Conservation (phyloP, 2,113 vertebrate species). For the Xerus inauris region DNA sequence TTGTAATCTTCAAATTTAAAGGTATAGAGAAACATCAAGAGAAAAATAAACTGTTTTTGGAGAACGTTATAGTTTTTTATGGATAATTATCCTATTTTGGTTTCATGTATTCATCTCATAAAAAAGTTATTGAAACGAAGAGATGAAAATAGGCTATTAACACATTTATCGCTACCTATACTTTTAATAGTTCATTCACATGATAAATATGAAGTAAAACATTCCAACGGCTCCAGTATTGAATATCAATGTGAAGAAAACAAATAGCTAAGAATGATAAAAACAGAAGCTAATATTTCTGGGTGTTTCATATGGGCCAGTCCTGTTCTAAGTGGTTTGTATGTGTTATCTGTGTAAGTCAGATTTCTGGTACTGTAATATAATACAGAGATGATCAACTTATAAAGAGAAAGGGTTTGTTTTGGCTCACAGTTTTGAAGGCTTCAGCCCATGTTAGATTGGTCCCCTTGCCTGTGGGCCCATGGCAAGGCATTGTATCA, state of each 20-base stretch:
- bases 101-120: conserved; percentile 53
- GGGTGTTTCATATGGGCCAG: background rate
- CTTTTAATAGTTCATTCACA: background rate
- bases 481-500: background rate
- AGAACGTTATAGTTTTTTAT: background rate
- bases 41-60: background rate
- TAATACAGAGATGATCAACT: background rate
- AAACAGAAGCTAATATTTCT: background rate
- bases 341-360: background rate
- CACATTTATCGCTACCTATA: background rate
- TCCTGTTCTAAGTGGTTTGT: background rate
- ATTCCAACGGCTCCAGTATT: background rate
- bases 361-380: background rate
- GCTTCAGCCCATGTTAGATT: background rate
- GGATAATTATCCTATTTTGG: background rate
- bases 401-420: background rate
- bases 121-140: background rate
- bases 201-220: background rate
- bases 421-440: background rate
- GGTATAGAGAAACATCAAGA: background rate
- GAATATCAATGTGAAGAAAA: background rate
- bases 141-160: background rate
- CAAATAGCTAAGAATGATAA: background rate
- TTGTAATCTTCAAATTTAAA: conserved; percentile 55
- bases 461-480: background rate